Conservation (phyloP, 1,140 invertebrate genomes). For the Dreissena polymorpha region DNA sequence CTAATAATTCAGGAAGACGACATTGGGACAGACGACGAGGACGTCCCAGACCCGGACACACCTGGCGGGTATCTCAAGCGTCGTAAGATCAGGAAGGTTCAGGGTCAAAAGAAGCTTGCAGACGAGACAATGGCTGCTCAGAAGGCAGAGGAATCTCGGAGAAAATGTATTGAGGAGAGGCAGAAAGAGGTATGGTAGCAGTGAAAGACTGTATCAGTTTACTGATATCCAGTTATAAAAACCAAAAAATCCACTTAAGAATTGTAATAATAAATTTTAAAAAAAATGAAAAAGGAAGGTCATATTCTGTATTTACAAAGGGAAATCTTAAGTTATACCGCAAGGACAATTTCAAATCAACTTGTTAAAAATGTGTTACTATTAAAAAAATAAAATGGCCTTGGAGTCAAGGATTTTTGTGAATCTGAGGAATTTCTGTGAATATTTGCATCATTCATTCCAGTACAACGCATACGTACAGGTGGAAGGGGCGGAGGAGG, state of each 20-base stretch:
- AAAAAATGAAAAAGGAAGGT: too few relatives aligned
- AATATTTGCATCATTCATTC: conserved; percentile 2
- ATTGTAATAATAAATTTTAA: too few relatives aligned
- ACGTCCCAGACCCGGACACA: conserved; percentile 35
- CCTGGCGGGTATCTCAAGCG: conserved; percentile 83
- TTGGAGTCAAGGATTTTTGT: not conserved
- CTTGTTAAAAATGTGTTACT: too few relatives aligned
- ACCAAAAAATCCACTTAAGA: too few relatives aligned
- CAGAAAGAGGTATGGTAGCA: conserved; percentile 86
- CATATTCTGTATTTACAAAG: too few relatives aligned
- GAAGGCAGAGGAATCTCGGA: conserved; percentile 86
- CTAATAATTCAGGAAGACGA: not conserved
- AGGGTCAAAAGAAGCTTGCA: conserved; percentile 89
- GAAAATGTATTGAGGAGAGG: conserved; percentile 84
- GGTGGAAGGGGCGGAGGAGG: conserved; percentile 27
- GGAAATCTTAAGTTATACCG: too few relatives aligned
- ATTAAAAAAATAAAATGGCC: too few relatives aligned
- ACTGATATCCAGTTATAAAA: too few relatives aligned
- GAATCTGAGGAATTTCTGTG: not conserved
- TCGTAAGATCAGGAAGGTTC: conserved; percentile 92
- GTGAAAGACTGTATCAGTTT: too few relatives aligned
- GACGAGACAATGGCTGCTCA: conserved; percentile 90
- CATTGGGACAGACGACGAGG: conserved; percentile 31
- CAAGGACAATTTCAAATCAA: too few relatives aligned
- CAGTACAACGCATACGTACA: conserved; percentile 51